A percentile compares a stretch with the other conserved stretches of the same genome.
Evolutionary conservation across 2,797 vertebrate genomes (phyloP).

Genomic region (Hippopotamyrus pictus): DNA sequence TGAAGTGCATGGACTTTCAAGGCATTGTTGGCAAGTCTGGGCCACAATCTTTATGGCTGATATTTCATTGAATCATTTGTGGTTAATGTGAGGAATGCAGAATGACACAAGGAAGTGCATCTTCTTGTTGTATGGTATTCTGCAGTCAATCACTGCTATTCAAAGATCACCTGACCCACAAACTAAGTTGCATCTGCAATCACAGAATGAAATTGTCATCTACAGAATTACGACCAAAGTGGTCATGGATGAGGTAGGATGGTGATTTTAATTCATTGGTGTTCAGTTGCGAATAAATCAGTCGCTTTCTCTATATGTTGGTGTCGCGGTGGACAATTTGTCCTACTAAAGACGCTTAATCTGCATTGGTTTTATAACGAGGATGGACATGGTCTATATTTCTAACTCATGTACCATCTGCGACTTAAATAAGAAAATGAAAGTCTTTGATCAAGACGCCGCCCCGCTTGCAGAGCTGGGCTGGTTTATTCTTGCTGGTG

Average conservation of each 20-base stretch:
- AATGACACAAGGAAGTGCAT: not conserved
- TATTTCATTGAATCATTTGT: not conserved
- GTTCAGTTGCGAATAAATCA: slow-evolving; percentile 8
- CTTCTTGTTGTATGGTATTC: not conserved
- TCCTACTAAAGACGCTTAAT: not conserved
- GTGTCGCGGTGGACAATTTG: not conserved
- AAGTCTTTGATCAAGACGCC: not conserved
- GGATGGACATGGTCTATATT: not conserved
- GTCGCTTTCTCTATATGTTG: not conserved
- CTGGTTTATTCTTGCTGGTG: not conserved
- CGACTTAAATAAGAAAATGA: not conserved
- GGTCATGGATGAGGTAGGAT: not conserved
- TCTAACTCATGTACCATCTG: not conserved
- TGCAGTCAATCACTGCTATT: not conserved
- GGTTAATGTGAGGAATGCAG: not conserved
- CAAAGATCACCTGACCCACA: not conserved
- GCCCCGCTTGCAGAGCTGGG: not conserved
- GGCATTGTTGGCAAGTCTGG: not conserved
- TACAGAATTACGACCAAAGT: not conserved
- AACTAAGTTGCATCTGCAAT: not conserved
- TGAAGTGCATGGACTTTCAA: not conserved
- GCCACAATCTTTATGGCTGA: not conserved
- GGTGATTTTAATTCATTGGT: not conserved
- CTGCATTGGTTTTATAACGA: not conserved
- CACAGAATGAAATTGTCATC: not conserved